A percentile compares a stretch with the other conserved stretches of the same genome.
phyloP scores from a whole-genome alignment of 64 coral and sea anemone genomes.

The Montipora efflorescens region DNA sequence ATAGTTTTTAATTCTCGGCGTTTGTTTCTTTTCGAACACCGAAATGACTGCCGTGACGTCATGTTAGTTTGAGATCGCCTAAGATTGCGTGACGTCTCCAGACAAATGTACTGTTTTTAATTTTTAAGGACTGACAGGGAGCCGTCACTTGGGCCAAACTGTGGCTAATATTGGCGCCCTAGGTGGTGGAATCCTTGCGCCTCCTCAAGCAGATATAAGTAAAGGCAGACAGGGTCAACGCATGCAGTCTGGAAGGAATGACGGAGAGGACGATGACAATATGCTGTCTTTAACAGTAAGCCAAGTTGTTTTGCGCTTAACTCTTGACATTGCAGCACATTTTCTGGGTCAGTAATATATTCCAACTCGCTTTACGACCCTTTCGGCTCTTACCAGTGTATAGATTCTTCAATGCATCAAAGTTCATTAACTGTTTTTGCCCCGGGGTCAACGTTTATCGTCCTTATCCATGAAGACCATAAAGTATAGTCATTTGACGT shows the following conservation, averaged over 20 bases:
- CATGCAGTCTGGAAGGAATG: background rate
- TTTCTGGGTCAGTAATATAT: background rate
- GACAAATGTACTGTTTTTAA: background rate
- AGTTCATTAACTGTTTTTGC: background rate
- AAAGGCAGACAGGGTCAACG: background rate
- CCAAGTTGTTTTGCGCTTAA: background rate
- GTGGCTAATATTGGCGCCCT: conserved; percentile 8
- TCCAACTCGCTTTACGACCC: background rate
- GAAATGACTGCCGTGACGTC: too few relatives aligned
- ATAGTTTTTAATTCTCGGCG: too few relatives aligned
- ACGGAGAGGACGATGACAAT: background rate
- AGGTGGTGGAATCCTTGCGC: conserved; percentile 13
- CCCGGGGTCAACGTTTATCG: too few relatives aligned
- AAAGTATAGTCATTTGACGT: too few relatives aligned
- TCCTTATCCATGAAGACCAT: too few relatives aligned
- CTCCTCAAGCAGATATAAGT: background rate
- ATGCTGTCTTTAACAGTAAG: conserved; percentile 26
- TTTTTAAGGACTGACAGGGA: background rate
- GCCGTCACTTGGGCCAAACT: background rate
- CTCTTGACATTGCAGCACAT: background rate
- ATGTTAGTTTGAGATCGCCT: too few relatives aligned
- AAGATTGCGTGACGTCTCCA: too few relatives aligned
- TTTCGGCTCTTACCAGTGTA: too few relatives aligned
- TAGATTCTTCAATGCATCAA: too few relatives aligned
- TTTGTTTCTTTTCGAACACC: too few relatives aligned